phyloP scores from a whole-genome alignment of 2,797 vertebrate species.

The Apogon talboti region DNA sequence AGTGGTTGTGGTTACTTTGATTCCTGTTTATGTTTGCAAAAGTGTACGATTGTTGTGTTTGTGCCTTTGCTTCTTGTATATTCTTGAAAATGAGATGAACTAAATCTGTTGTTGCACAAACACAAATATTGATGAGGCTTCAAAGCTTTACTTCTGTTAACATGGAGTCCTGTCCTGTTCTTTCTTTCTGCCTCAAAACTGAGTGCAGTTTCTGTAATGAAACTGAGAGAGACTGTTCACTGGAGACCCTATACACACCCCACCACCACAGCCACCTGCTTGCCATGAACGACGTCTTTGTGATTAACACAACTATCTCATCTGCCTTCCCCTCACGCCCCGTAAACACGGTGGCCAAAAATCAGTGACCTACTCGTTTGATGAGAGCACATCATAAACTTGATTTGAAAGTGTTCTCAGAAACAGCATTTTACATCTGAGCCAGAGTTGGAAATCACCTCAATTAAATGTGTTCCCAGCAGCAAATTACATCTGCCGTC shows the following conservation, averaged over 20 bases:
- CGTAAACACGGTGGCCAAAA: slow-evolving; percentile 57
- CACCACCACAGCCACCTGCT: slow-evolving; percentile 76
- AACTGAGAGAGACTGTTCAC: slow-evolving; percentile 76
- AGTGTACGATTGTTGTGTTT: not conserved
- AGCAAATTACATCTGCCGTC: slow-evolving; percentile 40
- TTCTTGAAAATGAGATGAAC: slow-evolving; percentile 1
- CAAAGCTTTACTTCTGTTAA: slow-evolving; percentile 33
- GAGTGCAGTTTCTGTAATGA: slow-evolving; percentile 71
- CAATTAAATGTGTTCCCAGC: slow-evolving; percentile 51
- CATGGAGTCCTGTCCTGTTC: slow-evolving; percentile 25
- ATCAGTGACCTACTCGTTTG: slow-evolving; percentile 64
- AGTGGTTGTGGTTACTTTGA: not conserved
- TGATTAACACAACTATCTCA: slow-evolving; percentile 75
- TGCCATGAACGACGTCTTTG: slow-evolving; percentile 80
- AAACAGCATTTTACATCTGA: slow-evolving; percentile 42
- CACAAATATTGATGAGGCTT: slow-evolving; percentile 20
- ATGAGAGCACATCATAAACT: slow-evolving; percentile 63
- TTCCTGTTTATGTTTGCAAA: not conserved
- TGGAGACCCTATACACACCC: slow-evolving; percentile 53
- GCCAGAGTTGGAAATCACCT: slow-evolving; percentile 49
- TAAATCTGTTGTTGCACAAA: slow-evolving; percentile 20
- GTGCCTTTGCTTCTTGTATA: not conserved
- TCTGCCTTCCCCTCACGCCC: slow-evolving; percentile 75
- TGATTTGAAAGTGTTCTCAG: slow-evolving; percentile 48
- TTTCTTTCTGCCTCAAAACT: slow-evolving; percentile 47